Percentiles rank a stretch among this genome's conserved stretches.
Conservation (phyloP, 2,888 invertebrate species). For the Ellobium chinense region DNA sequence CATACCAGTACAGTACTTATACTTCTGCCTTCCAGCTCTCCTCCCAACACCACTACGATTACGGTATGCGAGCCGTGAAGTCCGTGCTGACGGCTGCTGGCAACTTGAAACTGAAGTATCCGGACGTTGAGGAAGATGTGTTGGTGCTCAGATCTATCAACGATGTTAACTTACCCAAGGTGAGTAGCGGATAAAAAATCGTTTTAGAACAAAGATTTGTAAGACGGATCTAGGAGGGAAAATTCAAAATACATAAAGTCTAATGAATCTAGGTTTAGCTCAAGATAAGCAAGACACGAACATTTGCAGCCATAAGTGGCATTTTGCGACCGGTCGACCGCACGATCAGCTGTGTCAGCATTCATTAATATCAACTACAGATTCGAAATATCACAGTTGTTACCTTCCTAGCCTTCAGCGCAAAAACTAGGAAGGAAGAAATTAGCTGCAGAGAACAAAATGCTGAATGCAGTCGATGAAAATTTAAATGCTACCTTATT, state of each 20-base stretch:
- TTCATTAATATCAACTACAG: no score
- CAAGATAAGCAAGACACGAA: not conserved
- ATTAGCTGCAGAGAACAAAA: no score
- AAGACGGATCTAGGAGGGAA: no score
- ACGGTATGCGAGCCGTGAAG: conserved; percentile 79
- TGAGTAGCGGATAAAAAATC: conserved; percentile 43
- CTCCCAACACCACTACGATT: conserved; percentile 79
- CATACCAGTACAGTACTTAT: no score
- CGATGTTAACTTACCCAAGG: conserved; percentile 79
- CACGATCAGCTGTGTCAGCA: no score
- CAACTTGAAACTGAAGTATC: conserved; percentile 77
- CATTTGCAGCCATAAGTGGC: not conserved
- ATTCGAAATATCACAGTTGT: no score
- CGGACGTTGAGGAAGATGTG: conserved; percentile 75
- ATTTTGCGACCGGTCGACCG: no score
- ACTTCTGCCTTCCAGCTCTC: conserved; percentile 67
- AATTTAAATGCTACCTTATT: no score
- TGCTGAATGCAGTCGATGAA: no score
- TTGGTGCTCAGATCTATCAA: conserved; percentile 78
- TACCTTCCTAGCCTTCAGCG: no score
- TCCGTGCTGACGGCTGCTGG: conserved; percentile 78
- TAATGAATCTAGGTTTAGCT: not conserved
- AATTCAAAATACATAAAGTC: no score
- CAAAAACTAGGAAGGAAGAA: no score
- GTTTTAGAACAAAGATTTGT: not conserved